A percentile compares a stretch with the other conserved stretches of the same genome.
Evolutionary conservation across 2,888 invertebrate species (phyloP).

Genomic region (Apantesis nais): DNA sequence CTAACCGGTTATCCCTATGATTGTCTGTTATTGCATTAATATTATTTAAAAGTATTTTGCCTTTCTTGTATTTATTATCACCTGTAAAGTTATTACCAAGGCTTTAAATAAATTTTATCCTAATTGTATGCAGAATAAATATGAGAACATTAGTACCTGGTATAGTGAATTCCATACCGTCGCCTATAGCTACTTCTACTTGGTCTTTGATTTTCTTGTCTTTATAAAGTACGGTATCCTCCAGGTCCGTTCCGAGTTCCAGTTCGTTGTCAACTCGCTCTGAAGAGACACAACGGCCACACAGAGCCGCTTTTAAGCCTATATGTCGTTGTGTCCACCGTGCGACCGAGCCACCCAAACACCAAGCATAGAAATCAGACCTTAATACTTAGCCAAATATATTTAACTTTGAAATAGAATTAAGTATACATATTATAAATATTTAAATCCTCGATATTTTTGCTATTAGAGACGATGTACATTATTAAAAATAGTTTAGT

Average conservation of each 20-base stretch:
- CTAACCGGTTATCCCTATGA: slow-evolving; percentile 91
- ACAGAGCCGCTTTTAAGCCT: slow-evolving; percentile 86
- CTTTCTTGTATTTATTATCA: slow-evolving; percentile 93
- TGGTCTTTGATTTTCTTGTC: slow-evolving; percentile 96
- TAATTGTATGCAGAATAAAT: background rate
- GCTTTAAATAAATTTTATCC: slow-evolving; percentile 6
- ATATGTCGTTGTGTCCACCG: slow-evolving; percentile 68
- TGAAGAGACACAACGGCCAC: slow-evolving; percentile 89
- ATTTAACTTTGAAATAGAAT: slow-evolving; percentile 2
- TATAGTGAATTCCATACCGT: slow-evolving; percentile 97
- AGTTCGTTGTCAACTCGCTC: slow-evolving; percentile 88
- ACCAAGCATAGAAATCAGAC: slow-evolving; percentile 86
- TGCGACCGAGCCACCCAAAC: slow-evolving; percentile 63
- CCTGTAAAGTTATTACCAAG: slow-evolving; percentile 76
- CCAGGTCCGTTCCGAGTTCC: slow-evolving; percentile 88
- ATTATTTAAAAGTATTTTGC: slow-evolving; percentile 92
- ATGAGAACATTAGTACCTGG: slow-evolving; percentile 86
- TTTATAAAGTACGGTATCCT: slow-evolving; percentile 93
- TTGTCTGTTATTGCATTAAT: slow-evolving; percentile 92
- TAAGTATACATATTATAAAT: slow-evolving; percentile 7
- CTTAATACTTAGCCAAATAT: slow-evolving; percentile 40
- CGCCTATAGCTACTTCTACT: slow-evolving; percentile 95
- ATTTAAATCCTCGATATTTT: slow-evolving; percentile 34
- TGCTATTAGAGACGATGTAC: no score
- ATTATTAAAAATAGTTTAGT: background rate